Evolutionary conservation across 2,113 vertebrate species (phyloP).

Genomic region (Patagioenas fasciata): DNA sequence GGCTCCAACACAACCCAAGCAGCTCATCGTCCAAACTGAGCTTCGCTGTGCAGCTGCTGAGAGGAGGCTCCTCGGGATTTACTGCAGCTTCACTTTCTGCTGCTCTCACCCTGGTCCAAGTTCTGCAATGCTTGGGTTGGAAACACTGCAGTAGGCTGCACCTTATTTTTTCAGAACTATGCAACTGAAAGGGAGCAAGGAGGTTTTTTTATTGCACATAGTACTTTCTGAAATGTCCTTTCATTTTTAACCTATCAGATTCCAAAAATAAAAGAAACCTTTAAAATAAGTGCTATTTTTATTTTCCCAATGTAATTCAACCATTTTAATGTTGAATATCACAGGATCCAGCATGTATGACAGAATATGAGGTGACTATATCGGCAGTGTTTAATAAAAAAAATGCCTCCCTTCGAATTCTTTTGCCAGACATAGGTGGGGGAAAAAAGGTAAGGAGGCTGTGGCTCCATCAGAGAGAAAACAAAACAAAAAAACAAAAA

Average conservation of each 20-base stretch:
- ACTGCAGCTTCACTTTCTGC: not conserved
- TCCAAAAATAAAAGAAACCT: not conserved
- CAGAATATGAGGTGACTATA: not conserved
- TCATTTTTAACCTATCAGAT: not conserved
- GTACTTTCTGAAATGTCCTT: not conserved
- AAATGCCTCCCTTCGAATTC: not conserved
- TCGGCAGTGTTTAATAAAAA: not conserved
- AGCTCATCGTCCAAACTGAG: not conserved
- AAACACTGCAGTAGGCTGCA: not conserved
- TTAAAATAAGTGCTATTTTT: conserved; percentile 6
- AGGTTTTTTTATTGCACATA: conserved; percentile 24
- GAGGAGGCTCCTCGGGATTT: not conserved
- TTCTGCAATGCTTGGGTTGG: not conserved
- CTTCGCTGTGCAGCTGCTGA: not conserved
- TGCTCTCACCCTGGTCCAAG: not conserved
- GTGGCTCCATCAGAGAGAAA: not conserved
- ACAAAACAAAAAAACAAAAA: too few species aligned
- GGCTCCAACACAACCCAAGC: not conserved
- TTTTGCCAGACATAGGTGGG: not conserved
- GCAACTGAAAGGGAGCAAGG: not conserved
- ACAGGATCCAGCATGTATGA: not conserved
- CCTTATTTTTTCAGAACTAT: not conserved
- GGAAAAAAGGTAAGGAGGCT: not conserved
- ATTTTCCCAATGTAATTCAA: not conserved
- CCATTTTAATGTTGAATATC: not conserved